Evolutionary conservation across 2,888 invertebrate genomes (phyloP).

Genomic region (Lordiphosa andalusiaca): DNA sequence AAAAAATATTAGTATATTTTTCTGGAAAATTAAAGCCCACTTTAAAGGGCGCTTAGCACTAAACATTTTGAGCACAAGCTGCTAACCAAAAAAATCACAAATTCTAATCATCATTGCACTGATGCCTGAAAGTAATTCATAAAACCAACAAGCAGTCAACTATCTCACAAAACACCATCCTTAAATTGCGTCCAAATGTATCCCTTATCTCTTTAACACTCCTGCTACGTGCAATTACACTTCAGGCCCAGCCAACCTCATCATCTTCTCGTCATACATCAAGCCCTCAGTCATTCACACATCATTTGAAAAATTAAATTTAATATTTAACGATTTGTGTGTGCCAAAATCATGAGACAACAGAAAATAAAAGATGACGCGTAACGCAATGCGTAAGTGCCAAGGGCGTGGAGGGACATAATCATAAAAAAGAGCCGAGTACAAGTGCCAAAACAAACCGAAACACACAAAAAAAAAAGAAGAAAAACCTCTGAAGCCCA

Average conservation of each 20-base stretch:
- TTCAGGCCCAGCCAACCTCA: slow-evolving; percentile 38
- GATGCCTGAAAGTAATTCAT: no score
- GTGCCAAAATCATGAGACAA: slow-evolving; percentile 42
- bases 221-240: slow-evolving; percentile 1
- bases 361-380: slow-evolving; percentile 63
- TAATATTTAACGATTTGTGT: slow-evolving; percentile 74
- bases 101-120: no score
- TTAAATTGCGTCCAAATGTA: no score
- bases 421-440: slow-evolving; percentile 66
- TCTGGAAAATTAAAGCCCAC: no score
- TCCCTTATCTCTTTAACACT: no score
- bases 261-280: slow-evolving; percentile 46
- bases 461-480: slow-evolving; percentile 6
- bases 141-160: no score
- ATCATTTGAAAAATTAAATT: slow-evolving; percentile 77
- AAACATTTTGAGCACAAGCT: no score
- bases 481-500: slow-evolving; percentile 37
- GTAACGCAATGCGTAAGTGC: slow-evolving; percentile 66
- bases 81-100: no score
- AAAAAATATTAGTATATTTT: no score
- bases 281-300: slow-evolving; percentile 71
- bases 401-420: slow-evolving; percentile 49
- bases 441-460: slow-evolving; percentile 41
- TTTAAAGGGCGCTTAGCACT: no score
- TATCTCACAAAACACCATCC: no score